Percentiles rank a stretch among this genome's conserved stretches.
Evolutionary conservation across 2,797 vertebrate species (phyloP).

Genomic region (Gambelia wislizenii): DNA sequence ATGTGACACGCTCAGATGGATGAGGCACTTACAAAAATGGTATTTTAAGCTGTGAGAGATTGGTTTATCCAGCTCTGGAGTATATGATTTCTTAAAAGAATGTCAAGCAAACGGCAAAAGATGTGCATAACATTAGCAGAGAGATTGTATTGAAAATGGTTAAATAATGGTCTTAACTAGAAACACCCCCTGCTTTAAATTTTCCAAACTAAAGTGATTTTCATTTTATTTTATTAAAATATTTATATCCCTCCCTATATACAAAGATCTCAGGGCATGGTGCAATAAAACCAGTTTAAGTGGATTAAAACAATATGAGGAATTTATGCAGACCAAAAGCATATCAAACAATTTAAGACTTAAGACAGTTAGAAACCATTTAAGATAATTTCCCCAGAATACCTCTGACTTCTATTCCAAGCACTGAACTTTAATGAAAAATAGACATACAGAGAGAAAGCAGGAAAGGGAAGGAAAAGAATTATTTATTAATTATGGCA

Average conservation of each 20-base stretch:
- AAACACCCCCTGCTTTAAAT: not conserved
- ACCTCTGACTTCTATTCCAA: not conserved
- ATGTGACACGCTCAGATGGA: conserved; percentile 25
- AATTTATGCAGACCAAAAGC: too few relatives aligned
- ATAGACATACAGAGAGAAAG: too few relatives aligned
- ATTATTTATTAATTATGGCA: too few relatives aligned
- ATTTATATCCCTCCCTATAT: too few relatives aligned
- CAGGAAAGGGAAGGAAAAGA: too few relatives aligned
- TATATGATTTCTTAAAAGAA: conserved; percentile 22
- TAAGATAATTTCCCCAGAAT: too few relatives aligned
- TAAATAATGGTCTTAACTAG: not conserved
- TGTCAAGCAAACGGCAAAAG: conserved; percentile 17
- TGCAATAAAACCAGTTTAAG: too few relatives aligned
- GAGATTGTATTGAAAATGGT: not conserved
- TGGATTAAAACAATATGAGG: too few relatives aligned
- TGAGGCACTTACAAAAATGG: conserved; percentile 28
- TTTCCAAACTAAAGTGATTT: not conserved
- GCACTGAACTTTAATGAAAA: not conserved
- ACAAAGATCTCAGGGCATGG: too few relatives aligned
- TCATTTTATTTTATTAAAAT: too few relatives aligned
- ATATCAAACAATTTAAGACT: too few relatives aligned
- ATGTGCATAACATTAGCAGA: not conserved
- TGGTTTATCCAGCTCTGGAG: not conserved
- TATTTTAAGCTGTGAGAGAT: conserved; percentile 33
- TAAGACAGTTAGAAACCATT: too few relatives aligned